A percentile compares a stretch with the other conserved stretches of the same genome.
Evolutionary conservation across 2,113 vertebrate species (phyloP).

Genomic region (Eurypyga helias): DNA sequence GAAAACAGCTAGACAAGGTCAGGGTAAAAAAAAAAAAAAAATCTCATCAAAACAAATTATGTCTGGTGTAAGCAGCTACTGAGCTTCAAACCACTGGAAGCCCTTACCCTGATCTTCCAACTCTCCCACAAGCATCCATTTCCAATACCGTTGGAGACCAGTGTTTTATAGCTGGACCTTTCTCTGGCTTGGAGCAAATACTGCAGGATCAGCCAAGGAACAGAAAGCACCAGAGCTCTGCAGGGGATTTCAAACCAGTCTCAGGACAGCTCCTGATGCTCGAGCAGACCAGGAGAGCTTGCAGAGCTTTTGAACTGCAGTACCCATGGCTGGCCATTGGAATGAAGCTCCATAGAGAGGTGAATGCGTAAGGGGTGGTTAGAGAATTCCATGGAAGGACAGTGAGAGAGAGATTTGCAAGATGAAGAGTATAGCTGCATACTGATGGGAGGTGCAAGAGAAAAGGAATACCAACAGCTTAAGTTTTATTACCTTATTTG

Average conservation of each 20-base stretch:
- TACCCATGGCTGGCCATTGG: background rate
- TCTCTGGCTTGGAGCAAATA: background rate
- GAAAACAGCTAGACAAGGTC: background rate
- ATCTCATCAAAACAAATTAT: background rate
- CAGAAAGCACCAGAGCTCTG: background rate
- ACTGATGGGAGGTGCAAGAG: rapidly evolving
- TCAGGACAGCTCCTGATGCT: background rate
- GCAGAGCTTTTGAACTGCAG: background rate
- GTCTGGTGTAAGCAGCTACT: background rate
- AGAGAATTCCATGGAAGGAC: background rate
- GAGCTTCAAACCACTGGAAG: background rate
- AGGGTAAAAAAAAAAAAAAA: too few relatives aligned
- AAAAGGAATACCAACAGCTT: background rate
- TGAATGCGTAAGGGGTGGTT: rapidly evolving
- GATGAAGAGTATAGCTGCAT: background rate
- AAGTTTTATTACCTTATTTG: background rate
- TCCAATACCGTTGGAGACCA: background rate
- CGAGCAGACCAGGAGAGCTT: background rate
- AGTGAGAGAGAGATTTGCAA: background rate
- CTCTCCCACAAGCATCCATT: background rate
- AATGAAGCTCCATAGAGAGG: background rate
- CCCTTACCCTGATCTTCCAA: background rate
- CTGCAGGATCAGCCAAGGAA: background rate
- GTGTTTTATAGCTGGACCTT: background rate
- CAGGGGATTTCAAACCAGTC: background rate